phyloP scores from a whole-genome alignment of 2,888 invertebrate species.

The Ochlodes sylvanus region DNA sequence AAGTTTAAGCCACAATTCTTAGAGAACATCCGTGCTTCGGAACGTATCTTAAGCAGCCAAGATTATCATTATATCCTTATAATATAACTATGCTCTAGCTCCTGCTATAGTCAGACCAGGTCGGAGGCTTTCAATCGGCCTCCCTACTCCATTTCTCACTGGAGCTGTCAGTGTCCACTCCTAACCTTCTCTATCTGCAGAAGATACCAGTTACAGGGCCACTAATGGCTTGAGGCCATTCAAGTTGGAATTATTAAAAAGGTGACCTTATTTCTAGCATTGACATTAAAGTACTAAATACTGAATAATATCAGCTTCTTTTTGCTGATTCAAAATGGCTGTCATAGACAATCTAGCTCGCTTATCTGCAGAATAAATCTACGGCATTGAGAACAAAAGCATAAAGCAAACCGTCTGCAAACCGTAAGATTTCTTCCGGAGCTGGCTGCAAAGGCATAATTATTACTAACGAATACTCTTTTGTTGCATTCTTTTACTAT shows the following conservation, averaged over 20 bases:
- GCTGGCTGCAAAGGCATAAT: background rate
- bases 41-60: too few relatives aligned
- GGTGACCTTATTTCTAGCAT: background rate
- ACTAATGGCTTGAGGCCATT: background rate
- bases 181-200: too few relatives aligned
- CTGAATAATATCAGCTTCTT: background rate
- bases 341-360: background rate
- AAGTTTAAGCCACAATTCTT: too few relatives aligned
- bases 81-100: too few relatives aligned
- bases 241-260: background rate
- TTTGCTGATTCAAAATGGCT: background rate
- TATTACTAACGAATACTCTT: slow-evolving; percentile 12
- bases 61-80: too few relatives aligned
- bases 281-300: background rate
- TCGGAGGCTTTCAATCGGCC: too few relatives aligned
- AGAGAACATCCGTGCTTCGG: too few relatives aligned
- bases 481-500: slow-evolving; percentile 50
- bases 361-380: slow-evolving; percentile 7
- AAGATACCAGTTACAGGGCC: too few relatives aligned
- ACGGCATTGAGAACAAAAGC: slow-evolving; percentile 8
- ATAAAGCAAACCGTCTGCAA: slow-evolving; percentile 4
- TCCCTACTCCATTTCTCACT: too few relatives aligned
- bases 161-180: too few relatives aligned
- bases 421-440: slow-evolving; percentile 7
- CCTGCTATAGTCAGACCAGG: too few relatives aligned